phyloP scores from a whole-genome alignment of 2,797 vertebrate species.

The Cetoscarus ocellatus region DNA sequence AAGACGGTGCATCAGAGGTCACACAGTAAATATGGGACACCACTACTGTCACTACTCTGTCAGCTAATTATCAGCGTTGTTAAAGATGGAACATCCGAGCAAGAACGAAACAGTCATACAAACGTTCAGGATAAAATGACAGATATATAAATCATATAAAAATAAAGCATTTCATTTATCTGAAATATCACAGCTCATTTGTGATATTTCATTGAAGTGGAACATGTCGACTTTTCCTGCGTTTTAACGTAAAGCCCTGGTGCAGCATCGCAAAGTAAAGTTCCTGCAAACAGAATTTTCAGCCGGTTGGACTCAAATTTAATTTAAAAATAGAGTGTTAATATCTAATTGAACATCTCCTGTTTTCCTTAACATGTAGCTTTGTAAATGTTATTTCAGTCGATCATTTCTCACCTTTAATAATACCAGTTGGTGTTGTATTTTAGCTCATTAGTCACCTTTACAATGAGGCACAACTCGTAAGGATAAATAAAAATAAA shows the following conservation, averaged over 20 bases:
- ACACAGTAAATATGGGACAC: slow-evolving; percentile 70
- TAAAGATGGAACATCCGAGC: slow-evolving; percentile 25
- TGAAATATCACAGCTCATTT: slow-evolving; percentile 31
- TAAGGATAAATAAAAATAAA: too few species aligned
- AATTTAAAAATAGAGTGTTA: not conserved
- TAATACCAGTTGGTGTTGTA: too few species aligned
- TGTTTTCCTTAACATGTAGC: too few species aligned
- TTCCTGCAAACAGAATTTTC: slow-evolving; percentile 33
- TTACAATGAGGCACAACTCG: too few species aligned
- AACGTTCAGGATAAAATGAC: slow-evolving; percentile 2
- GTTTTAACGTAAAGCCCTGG: slow-evolving; percentile 42
- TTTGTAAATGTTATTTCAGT: too few species aligned
- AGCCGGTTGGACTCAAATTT: not conserved
- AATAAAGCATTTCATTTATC: slow-evolving; percentile 9
- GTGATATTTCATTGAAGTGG: slow-evolving; percentile 39
- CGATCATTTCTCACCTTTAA: too few species aligned
- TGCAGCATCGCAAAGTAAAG: slow-evolving; percentile 51
- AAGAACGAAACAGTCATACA: slow-evolving; percentile 11
- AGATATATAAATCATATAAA: slow-evolving; percentile 2
- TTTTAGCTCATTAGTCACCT: too few species aligned
- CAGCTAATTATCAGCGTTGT: slow-evolving; percentile 55
- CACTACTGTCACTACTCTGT: slow-evolving; percentile 56
- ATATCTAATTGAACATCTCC: too few species aligned
- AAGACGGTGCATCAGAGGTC: slow-evolving; percentile 60
- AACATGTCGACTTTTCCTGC: slow-evolving; percentile 23